Base-by-base conservation (phyloP, 2,888 invertebrate genomes). In the Mimas tiliae region DNA sequence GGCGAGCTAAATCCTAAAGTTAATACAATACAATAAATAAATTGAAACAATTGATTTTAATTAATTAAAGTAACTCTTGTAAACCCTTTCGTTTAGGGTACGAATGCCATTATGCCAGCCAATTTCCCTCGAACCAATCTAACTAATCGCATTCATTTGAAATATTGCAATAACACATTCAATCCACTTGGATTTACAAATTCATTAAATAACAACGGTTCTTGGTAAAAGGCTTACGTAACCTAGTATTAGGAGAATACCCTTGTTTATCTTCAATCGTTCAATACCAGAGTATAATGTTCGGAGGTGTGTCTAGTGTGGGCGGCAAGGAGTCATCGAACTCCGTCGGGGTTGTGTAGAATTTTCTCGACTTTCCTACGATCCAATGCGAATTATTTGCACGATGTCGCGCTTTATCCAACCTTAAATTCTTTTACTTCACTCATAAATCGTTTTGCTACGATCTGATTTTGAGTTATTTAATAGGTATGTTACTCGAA, bases 241-340 rank as follows among this genome's bases (percentile, higher is more conserved):
- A 85, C 76, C 70, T 67, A 70, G 69, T 70, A 70, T 76, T 74
- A 72, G 68, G 67, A 68, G 73, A 77, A 78, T 69, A 65, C 72
- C 72, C 72, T 65, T 83, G 79, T 84, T 84, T 84, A 83, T 73
- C 73, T 85, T 78, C 74, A 81, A 81, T 81, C 72, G 74, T 72
- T 68, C 65, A 76, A 79, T 76, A 80, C 78, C 69, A 81, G 19
- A 62, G 52, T 70, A 63, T 69, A 58, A 63, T 55, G 55, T 58
- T 58, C 72, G 72, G 72, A 71, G 75, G 67, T 72, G 70, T 69
- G 76, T 76, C 68, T 69, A 65, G 66, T 68, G 70, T 67, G 70
- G 74, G 72, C 68, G 71, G 63, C n/a, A 62, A 74, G 74, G 76
- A 77, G 86, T 84, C 85, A 72, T 76, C 72, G 85, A 86, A 83